Conservation (phyloP, 2,113 vertebrate genomes). For the Myiagra hebetior region DNA sequence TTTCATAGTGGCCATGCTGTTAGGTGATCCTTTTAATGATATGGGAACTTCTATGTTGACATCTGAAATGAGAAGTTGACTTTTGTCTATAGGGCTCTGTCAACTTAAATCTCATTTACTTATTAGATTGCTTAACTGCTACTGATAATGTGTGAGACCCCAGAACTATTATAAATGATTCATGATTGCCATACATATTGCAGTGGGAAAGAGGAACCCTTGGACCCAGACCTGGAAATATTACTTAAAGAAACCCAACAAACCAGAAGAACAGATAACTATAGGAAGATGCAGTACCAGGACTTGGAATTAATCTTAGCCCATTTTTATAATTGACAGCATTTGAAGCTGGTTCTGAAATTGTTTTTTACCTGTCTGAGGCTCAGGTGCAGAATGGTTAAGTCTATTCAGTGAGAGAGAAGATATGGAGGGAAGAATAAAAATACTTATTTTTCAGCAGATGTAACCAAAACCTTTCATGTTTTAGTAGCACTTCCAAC, state of each 20-base stretch:
- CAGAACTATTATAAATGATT: neutral
- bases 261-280: neutral
- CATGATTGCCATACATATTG: neutral
- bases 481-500: neutral
- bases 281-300: neutral
- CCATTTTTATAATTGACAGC: neutral
- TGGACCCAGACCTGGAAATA: neutral
- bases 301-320: neutral
- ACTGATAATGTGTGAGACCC: neutral
- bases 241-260: neutral
- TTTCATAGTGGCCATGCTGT: neutral
- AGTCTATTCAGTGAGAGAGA: neutral
- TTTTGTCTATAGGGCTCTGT: neutral
- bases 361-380: neutral
- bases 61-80: neutral
- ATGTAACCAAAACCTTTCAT: neutral
- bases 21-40: neutral
- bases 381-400: neutral
- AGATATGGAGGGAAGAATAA: neutral
- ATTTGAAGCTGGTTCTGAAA: neutral
- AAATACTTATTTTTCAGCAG: neutral
- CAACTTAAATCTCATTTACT: slow-evolving; percentile 4
- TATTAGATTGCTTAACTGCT: neutral
- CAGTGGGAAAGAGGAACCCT: neutral
- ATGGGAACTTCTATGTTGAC: neutral